Base-by-base conservation (phyloP, 2,797 vertebrate genomes). In the Chelonia mydas region DNA sequence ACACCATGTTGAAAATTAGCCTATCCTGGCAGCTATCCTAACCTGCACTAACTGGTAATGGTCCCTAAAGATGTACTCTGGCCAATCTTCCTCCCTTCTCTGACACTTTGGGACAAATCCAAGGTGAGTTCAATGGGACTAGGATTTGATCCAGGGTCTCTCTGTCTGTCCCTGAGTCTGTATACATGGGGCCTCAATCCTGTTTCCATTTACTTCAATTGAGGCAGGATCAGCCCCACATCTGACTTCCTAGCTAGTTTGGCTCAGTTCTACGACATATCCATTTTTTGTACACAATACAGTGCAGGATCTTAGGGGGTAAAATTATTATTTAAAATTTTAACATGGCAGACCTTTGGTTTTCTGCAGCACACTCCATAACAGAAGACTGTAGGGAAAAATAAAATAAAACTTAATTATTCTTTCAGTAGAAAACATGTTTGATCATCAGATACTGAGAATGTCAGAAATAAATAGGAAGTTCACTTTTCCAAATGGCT, bases 341-440 rank as follows among this genome's bases (percentile, higher is more conserved):
- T 57, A 93, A 90, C 37, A 93, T 77, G 55, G 97, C 98, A 97
- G 94, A 98, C 98, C 98, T 98, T 93, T 98, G 96, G 84, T 95
- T 98, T 97, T 96, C 96, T 91, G 96, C 83, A 87, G 78, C 92
- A 97, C 98, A 98, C 77, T 97, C 50, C 94, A 98, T 93, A 96
- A 98, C 89, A 85, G 97, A 98, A 57, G 96, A 98, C 98, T 98
- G 96, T 90, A 98, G 97, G 74, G 97, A 45, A 97, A 86, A 85
- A 6, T 2, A 91, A 95, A 97, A 95, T 0, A 81, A 17, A 88
- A 94, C 87, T 51, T 88, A 81, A 31, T 59, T 90, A 51, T 15
- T 96, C 93, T 92, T 78, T 89, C 85, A 91, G 37, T 45, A 95
- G 77, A 81, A 96, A 96, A 91, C 54, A 93, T 65, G 5, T 92